These are phyloP conservation scores for Macquaria ambigua DNA, from an alignment of 2,113 vertebrate genomes.

Conservation along the genomic window DNA sequence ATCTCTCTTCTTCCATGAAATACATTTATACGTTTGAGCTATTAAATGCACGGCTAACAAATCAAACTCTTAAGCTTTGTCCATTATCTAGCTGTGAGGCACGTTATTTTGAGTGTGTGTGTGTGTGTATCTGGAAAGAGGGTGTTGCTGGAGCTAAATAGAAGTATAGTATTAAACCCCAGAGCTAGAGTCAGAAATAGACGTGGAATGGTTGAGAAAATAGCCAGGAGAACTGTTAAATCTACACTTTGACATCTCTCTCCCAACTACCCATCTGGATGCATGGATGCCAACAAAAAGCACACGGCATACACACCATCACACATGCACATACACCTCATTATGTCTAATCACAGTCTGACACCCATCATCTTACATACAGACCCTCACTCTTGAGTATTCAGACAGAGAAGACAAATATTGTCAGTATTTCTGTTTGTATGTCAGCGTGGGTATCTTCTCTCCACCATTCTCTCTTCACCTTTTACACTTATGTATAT, in stretches of 20 bases:
- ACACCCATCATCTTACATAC: conserved; percentile 15
- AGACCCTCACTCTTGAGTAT: not conserved
- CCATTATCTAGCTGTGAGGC: not conserved
- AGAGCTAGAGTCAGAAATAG: conserved; percentile 55
- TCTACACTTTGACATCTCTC: conserved; percentile 47
- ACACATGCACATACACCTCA: conserved; percentile 26
- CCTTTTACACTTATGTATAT: not conserved
- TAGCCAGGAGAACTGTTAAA: conserved; percentile 53
- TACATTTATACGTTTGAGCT: not conserved
- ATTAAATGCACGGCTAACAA: not conserved
- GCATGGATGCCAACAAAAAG: conserved; percentile 12
- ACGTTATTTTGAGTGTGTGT: conserved; percentile 11
- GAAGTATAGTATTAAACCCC: conserved; percentile 55
- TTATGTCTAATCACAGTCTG: conserved; percentile 56
- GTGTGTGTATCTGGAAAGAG: conserved; percentile 5
- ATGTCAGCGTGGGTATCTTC: conserved; percentile 9
- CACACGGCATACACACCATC: not conserved
- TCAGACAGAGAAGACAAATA: conserved; percentile 3
- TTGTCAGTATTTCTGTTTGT: conserved; percentile 18
- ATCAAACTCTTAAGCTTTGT: conserved; percentile 3
- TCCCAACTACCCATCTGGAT: conserved; percentile 13
- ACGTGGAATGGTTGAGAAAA: conserved; percentile 34
- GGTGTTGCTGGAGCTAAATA: conserved; percentile 28
- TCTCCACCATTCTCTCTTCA: not conserved
- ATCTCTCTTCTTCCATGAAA: conserved; percentile 5